Percentiles rank a stretch among this genome's conserved stretches.
Evolutionary conservation across 2,888 invertebrate genomes (phyloP).

Genomic region (Aelia acuminata): DNA sequence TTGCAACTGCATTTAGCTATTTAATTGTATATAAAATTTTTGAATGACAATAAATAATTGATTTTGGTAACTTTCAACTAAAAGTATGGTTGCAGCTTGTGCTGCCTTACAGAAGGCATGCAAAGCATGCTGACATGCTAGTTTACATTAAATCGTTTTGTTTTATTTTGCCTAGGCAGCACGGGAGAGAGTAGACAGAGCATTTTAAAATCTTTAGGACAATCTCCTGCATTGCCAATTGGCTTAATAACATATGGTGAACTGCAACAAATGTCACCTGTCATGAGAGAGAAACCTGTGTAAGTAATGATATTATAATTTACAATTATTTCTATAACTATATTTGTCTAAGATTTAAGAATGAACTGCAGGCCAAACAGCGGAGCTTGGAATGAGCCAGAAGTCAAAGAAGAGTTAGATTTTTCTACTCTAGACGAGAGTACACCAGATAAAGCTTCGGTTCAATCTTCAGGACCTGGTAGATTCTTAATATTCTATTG

Average conservation of each 20-base stretch:
- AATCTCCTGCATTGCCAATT: slow-evolving; percentile 53
- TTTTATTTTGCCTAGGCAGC: slow-evolving; percentile 51
- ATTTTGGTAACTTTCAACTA: too few species aligned
- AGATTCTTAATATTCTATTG: not conserved
- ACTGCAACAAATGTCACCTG: slow-evolving; percentile 52
- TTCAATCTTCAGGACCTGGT: slow-evolving; percentile 52
- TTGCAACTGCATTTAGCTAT: not conserved
- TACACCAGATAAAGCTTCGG: slow-evolving; percentile 43
- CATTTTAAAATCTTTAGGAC: slow-evolving; percentile 58
- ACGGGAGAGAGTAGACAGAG: slow-evolving; percentile 60
- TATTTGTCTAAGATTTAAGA: not conserved
- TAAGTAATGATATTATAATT: not conserved
- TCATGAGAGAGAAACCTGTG: slow-evolving; percentile 55
- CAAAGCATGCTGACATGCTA: not conserved
- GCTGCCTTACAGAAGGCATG: not conserved
- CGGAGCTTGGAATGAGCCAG: slow-evolving; percentile 49
- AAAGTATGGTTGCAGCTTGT: not conserved
- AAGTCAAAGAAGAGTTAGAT: slow-evolving; percentile 61
- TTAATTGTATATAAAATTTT: too few species aligned
- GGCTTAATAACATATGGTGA: slow-evolving; percentile 61
- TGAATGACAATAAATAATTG: too few species aligned
- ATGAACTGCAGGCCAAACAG: slow-evolving; percentile 57
- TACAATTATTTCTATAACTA: not conserved
- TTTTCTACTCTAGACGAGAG: slow-evolving; percentile 60
- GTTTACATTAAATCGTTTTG: not conserved